Conservation (phyloP, 2,797 vertebrate species). For the Spinibarbus caldwelli region DNA sequence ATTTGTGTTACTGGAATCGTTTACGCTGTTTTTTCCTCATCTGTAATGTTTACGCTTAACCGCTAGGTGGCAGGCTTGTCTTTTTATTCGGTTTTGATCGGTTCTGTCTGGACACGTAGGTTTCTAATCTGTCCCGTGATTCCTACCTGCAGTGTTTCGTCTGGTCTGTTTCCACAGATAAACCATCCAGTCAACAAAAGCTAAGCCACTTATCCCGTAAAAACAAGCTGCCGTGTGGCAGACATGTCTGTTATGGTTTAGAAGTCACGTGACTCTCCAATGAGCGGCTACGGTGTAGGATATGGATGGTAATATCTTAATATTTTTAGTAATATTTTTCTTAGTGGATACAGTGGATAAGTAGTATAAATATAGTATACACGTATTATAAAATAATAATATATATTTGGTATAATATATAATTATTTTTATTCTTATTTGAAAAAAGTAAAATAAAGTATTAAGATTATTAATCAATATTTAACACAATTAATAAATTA, state of each 20-base stretch:
- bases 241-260: background rate
- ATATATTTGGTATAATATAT: too few species aligned
- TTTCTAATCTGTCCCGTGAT: background rate
- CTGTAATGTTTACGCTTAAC: background rate
- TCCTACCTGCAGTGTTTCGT: background rate
- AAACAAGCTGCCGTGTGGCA: background rate
- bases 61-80: slow-evolving; percentile 3
- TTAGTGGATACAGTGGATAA: background rate
- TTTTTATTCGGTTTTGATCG: background rate
- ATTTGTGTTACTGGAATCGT: background rate
- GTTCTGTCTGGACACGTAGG: background rate
- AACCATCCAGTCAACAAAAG: background rate
- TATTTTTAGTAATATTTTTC: background rate
- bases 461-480: background rate
- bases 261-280: background rate
- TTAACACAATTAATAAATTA: background rate
- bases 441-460: too few species aligned
- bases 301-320: background rate
- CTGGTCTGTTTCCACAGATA: slow-evolving; percentile 21
- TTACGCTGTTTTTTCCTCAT: background rate
- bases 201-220: slow-evolving; percentile 21
- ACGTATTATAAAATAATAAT: background rate
- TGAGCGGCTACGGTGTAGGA: background rate
- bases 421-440: too few species aligned
- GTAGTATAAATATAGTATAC: background rate